Conservation (phyloP, 2,888 invertebrate genomes). For the Orthosia gothica region DNA sequence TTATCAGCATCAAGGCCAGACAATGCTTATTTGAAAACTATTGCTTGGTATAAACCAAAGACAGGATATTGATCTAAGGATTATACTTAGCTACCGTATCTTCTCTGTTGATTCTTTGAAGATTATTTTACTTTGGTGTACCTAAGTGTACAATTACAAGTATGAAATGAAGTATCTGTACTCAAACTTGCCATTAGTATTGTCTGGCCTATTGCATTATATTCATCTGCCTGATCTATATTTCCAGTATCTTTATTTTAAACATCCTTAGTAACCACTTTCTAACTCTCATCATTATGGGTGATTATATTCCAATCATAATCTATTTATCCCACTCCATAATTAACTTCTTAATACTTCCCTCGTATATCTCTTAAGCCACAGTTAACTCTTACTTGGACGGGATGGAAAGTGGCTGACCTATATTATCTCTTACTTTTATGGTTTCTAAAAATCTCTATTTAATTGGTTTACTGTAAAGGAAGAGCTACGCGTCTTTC, state of each 20-base stretch:
- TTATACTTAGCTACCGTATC: background rate
- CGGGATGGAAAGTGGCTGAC: constrained; percentile 22
- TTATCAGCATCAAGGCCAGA: constrained; percentile 13
- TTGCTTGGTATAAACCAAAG: background rate
- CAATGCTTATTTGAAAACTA: constrained; percentile 12
- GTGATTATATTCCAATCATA: constrained; percentile 14
- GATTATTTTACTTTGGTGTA: background rate
- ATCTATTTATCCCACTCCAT: background rate
- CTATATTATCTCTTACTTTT: background rate
- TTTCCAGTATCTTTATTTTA: background rate
- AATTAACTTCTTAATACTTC: background rate
- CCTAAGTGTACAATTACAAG: too few relatives aligned
- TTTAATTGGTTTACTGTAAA: background rate
- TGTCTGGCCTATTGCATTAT: background rate
- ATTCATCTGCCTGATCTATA: background rate
- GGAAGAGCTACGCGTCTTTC: background rate
- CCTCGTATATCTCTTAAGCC: background rate
- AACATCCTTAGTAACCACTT: too few relatives aligned
- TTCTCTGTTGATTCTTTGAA: background rate
- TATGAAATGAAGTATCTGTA: too few relatives aligned
- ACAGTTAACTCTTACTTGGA: constrained; percentile 10
- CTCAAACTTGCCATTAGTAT: too few relatives aligned
- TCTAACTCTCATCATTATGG: constrained; percentile 5
- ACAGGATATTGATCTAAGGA: background rate
- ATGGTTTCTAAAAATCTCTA: background rate